phyloP scores from a whole-genome alignment of 2,888 invertebrate genomes.

The Rhagonycha lutea region DNA sequence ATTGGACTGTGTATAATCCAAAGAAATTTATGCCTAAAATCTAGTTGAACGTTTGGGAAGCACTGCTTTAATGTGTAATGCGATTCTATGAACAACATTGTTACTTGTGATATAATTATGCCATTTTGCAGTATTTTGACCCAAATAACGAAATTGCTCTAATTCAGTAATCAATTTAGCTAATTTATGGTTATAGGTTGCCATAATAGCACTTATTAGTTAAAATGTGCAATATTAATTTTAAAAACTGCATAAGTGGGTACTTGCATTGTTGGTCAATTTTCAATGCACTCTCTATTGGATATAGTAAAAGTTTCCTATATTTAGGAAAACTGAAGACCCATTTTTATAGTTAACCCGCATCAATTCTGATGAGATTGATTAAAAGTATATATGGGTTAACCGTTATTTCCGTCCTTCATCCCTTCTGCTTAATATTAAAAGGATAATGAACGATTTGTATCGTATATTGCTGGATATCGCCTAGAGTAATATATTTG shows the following conservation, averaged over 20 bases:
- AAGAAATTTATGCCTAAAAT: no score
- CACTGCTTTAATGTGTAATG: background rate
- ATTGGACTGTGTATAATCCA: no score
- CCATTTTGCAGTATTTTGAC: background rate
- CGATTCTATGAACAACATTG: background rate
- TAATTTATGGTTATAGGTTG: background rate
- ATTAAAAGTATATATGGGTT: background rate
- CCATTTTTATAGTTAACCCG: background rate
- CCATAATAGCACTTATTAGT: background rate
- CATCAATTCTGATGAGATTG: background rate
- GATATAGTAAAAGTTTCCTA: background rate
- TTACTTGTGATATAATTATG: slow-evolving; percentile 3
- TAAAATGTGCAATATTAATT: background rate
- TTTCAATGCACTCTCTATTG: no score
- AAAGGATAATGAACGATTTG: background rate
- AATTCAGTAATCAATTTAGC: background rate
- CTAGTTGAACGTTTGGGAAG: background rate
- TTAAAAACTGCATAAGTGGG: no score
- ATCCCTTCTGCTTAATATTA: background rate
- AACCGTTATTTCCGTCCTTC: background rate
- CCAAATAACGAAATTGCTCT: background rate
- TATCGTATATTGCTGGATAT: background rate
- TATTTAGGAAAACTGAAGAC: background rate
- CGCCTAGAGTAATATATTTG: background rate
- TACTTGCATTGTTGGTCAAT: no score